Conservation (phyloP, 2,113 vertebrate genomes). For the Stegastes partitus region DNA sequence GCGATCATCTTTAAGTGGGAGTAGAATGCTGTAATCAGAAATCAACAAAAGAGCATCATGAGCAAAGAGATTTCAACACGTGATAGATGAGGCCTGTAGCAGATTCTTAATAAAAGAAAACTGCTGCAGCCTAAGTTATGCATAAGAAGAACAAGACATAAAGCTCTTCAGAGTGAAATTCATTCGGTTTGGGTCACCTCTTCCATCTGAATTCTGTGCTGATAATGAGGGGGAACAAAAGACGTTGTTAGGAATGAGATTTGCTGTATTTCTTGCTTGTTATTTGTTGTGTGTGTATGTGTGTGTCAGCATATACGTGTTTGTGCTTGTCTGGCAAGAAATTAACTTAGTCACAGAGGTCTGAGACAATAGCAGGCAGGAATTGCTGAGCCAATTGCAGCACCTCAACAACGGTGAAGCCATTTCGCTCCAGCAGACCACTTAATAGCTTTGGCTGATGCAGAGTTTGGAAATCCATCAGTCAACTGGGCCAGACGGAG, state of each 20-base stretch:
- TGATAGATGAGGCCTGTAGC: conserved; percentile 45
- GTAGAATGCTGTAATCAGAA: conserved; percentile 41
- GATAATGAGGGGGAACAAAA: conserved; percentile 62
- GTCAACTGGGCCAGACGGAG: conserved; percentile 67
- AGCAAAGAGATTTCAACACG: conserved; percentile 35
- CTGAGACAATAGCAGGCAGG: conserved; percentile 75
- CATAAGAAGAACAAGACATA: conserved; percentile 18
- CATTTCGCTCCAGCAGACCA: conserved; percentile 82
- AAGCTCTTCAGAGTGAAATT: conserved; percentile 32
- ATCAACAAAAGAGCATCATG: conserved; percentile 26
- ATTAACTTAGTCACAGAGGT: conserved; percentile 73
- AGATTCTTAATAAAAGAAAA: conserved; percentile 36
- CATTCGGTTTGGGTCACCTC: conserved; percentile 39
- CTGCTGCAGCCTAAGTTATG: conserved; percentile 1
- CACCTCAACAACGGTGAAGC: conserved; percentile 70
- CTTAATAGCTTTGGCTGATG: conserved; percentile 81
- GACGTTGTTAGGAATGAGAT: conserved; percentile 35
- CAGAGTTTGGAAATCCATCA: conserved; percentile 77
- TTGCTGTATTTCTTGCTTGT: conserved; percentile 55
- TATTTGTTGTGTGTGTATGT: conserved; percentile 54
- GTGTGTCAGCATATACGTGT: conserved; percentile 68
- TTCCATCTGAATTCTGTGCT: conserved; percentile 29
- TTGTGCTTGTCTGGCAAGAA: conserved; percentile 74
- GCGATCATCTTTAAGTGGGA: conserved; percentile 37
- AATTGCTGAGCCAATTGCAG: conserved; percentile 71